Base-by-base conservation (phyloP, 2,888 invertebrate species). In the Sphaerophoria rueppellii region DNA sequence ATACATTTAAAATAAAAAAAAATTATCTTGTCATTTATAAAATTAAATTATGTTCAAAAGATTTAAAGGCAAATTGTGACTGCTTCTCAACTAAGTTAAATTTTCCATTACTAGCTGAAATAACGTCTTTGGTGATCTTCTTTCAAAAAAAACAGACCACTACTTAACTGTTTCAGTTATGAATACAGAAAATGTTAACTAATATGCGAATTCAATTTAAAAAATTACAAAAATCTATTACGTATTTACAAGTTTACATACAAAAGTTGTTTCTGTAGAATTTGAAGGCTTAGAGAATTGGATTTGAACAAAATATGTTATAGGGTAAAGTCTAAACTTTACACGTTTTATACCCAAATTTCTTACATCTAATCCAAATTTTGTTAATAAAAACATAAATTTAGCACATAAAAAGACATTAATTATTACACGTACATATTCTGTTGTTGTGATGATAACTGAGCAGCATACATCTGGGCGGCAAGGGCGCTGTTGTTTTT, bases 401-500 rank as follows among this genome's bases (percentile, higher is more conserved):
- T 70, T 76, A 86, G 78, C 73, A 74, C 55, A 12, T 40, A 55
- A 88, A 89, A 87, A 50, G 60, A 80, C 79, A 85, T 73, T 54
- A 67, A 71, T 72, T 52, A 75, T 86, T 50, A 14, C 71, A 96
- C 96, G 94, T 97, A 97, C 97, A 96, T 97, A 95, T 96, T 95
- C 95, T 96, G 96, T 94, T 96, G 96, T 94, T 96, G 96, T 93
- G 96, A 95, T 93, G 96, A 96, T 93, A 96, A 95, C 95, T 96
- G 96, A 94, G 95, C 95, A 93, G 96, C 96, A 95, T 96, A 96
- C 96, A 97, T 97, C 96, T 97, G 97, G 94, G 96, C 96, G 95
- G 97, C 97, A 95, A 97, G 96, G 95, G 97, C 97, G 96, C 97
- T 97, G 96, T 89, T 87, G 81, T 48, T 79, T 48, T 69, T 11